These are phyloP conservation scores for Philopedon plagiatum DNA, from an alignment of 2,888 invertebrate species.

Conservation along the genomic window DNA sequence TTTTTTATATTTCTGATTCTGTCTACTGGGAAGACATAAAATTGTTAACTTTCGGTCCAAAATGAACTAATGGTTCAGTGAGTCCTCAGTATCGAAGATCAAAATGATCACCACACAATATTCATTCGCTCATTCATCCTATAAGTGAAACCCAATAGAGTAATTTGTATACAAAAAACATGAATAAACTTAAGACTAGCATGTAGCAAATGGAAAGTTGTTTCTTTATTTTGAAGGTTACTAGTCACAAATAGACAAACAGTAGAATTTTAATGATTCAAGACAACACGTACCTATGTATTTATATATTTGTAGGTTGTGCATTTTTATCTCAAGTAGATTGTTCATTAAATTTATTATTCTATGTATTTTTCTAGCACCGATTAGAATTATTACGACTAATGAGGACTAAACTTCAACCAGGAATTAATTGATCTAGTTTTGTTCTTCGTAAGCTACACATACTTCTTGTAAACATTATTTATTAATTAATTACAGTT, in stretches of 20 bases:
- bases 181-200: neutral
- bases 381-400: too few species aligned
- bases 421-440: neutral
- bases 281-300: neutral
- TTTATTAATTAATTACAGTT: neutral
- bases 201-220: constrained; percentile 13
- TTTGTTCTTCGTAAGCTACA: neutral
- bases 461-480: neutral
- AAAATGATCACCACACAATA: too few species aligned
- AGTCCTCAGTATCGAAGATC: too few species aligned
- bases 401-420: neutral
- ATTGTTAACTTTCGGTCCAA: too few species aligned
- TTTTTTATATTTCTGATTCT: too few species aligned
- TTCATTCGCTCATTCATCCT: too few species aligned
- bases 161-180: too few species aligned
- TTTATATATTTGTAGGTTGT: neutral
- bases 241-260: constrained; percentile 5
- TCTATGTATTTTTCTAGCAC: neutral
- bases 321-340: neutral
- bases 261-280: constrained; percentile 6
- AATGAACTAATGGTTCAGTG: too few species aligned
- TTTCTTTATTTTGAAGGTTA: neutral
- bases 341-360: neutral
- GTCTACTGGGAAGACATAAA: too few species aligned
- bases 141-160: too few species aligned